Conservation (phyloP, 1,140 invertebrate species). For the Solen grandis region DNA sequence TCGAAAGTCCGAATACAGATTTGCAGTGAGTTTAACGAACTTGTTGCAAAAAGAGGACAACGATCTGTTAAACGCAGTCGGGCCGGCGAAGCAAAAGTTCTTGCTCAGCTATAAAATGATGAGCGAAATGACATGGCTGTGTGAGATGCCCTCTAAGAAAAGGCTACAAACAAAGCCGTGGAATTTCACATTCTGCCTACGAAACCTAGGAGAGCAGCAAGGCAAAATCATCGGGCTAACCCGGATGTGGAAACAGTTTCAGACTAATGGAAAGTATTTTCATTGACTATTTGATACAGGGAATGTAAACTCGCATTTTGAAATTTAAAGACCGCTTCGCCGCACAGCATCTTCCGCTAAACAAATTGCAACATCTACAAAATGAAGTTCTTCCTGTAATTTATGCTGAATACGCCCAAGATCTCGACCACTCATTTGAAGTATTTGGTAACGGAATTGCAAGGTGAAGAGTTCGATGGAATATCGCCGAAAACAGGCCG, state of each 20-base stretch:
- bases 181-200: too few species aligned
- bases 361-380: background rate
- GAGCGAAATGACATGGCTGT: conserved; percentile 11
- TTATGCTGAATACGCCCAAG: conserved; percentile 25
- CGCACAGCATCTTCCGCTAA: conserved; percentile 14
- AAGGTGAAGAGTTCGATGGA: conserved; percentile 28
- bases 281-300: conserved; percentile 18
- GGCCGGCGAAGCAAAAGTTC: too few species aligned
- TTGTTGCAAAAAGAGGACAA: conserved; percentile 16
- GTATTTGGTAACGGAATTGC: background rate
- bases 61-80: too few species aligned
- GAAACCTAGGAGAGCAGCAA: background rate
- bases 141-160: conserved; percentile 16
- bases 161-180: too few species aligned
- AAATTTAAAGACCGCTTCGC: conserved; percentile 4
- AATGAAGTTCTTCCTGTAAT: too few species aligned
- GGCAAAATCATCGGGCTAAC: conserved; percentile 17
- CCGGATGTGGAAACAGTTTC: conserved; percentile 21
- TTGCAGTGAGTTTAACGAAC: conserved; percentile 11
- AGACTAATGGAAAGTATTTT: conserved; percentile 20
- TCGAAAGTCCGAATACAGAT: too few species aligned
- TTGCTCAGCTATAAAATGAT: background rate
- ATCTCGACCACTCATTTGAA: conserved; percentile 25
- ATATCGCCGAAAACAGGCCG: conserved; percentile 13
- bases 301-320: conserved; percentile 12